Evolutionary conservation across 2,113 vertebrate species (phyloP), one percentile per base, ranked within the genome.

Genomic region (Chlorocebus sabaeus): DNA sequence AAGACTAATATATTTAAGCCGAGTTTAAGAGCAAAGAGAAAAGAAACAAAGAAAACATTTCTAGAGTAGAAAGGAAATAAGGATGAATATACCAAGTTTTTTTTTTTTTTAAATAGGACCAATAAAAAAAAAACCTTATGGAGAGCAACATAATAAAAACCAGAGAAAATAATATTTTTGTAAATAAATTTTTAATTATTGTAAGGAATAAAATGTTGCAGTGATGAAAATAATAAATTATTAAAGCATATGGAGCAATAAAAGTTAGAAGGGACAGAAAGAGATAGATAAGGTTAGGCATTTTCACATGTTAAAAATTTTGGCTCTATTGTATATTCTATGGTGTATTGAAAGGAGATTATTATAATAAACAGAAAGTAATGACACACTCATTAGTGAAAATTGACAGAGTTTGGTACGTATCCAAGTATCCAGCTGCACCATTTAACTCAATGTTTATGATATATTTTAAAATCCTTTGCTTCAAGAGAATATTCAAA

Each of bases 321-420:
- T 83, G 8, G 10, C 2, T 89, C 23, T n/a, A 35, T 92, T 91
- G 59, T 61, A 30, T 14, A 38, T 50, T 48, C 43, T 43, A 38
- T 78, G 6, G 7, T 13, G 38, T 64, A 73, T 16, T 85, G 5
- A 91, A 79, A 80, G 35, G 20, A 55, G 6, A 89, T 91, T 93
- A 79, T 64, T 52, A 43, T 48, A 90, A 96, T 73, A 90, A 95
- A 94, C 14, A 84, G 45, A 79, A 84, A 72, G 5, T 94, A 32
- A 68, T 88, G 59, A 35, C 68, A n/a, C 17, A 70, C 27, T 90
- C 45, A 94, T 93, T 97, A 67, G 25, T 68, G 20, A 79, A 90
- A 94, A 64, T 30, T 92, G 55, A 83, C 23, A 92, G 52, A 89
- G 89, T 22, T 57, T 90, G 12, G 23, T 90, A 14, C 43, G 67